Evolutionary conservation across 2,113 vertebrate species (phyloP).

Genomic region (Poeciliopsis occidentalis): DNA sequence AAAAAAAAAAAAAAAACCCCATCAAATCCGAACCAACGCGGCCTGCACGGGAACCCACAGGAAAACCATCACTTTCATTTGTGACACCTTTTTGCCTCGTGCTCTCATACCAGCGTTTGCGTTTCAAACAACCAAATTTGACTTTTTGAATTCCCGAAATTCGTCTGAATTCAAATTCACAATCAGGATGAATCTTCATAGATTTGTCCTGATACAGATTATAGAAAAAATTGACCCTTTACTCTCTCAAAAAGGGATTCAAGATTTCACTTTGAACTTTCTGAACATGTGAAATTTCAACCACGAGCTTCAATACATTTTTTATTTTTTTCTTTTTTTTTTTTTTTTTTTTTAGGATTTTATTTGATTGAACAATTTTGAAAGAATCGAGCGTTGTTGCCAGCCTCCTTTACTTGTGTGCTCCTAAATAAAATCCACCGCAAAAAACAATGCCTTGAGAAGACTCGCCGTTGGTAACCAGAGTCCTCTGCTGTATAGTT

Average conservation of each 20-base stretch:
- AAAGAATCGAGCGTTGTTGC: background rate
- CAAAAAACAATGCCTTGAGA: background rate
- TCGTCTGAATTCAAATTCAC: background rate
- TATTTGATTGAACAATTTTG: background rate
- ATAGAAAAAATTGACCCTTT: background rate
- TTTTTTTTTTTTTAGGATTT: background rate
- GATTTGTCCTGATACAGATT: background rate
- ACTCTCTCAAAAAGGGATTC: background rate
- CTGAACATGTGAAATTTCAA: background rate
- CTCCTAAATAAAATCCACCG: background rate
- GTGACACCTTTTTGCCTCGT: background rate
- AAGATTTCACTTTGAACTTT: background rate
- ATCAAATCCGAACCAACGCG: background rate
- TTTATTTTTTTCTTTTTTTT: no score
- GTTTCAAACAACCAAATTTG: background rate
- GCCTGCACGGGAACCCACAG: fast-evolving
- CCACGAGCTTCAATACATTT: background rate
- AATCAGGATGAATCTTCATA: background rate
- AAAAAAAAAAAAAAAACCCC: no score
- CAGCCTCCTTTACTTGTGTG: background rate
- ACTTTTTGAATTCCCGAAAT: background rate
- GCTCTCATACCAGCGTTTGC: background rate
- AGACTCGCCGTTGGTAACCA: background rate
- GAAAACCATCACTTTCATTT: background rate
- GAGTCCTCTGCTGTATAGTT: background rate